Evolutionary conservation across 2,113 vertebrate species (phyloP), one percentile per base, ranked within the genome.

Genomic region (Gymnocephalus cernua): DNA sequence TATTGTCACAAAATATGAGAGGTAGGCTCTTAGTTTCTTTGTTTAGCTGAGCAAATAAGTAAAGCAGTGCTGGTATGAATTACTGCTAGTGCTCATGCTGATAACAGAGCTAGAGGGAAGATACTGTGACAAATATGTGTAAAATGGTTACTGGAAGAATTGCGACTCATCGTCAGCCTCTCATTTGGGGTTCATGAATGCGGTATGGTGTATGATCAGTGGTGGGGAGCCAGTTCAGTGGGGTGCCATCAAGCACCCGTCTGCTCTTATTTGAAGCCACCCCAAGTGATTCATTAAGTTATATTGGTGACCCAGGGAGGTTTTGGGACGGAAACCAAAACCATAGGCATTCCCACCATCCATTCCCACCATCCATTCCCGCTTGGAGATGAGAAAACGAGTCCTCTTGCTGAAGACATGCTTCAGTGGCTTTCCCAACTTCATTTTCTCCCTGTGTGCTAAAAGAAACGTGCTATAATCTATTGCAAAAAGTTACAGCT

Each of bases 231-330:
- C 78, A 9, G 70, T 89, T 82, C 90, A 68, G 77, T 59, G 76
- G 89, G 88, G 89, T 89, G 82, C 86, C 90, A 88, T 89, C 44
- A 64, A 70, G 41, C 69, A 78, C 82, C 25, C 64, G 59, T 85
- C 85, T 73, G 51, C 72, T 77, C 84, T 73, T 23, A 66, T 84
- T 82, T 79, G 74, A 89, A 91, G 84, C 87, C 72, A 78, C 84
- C 70, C 80, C 73, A 77, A 88, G 79, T 72, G 82, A 92, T 89
- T 91, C 74, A 89, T 86, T 88, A 85, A 90, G 89, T 78, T 81
- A 88, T 86, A 82, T 57, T 80, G 77, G 85, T 89, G 85, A 92
- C 87, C 84, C 80, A 71, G 51, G 44, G 68, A 88, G 75, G 84
- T 74, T 90, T 91, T 59, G 82, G 77, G 65, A 80, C 79, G 85